Evolutionary conservation across 1,140 invertebrate species (phyloP).

Genomic region (Araneus ventricosus): DNA sequence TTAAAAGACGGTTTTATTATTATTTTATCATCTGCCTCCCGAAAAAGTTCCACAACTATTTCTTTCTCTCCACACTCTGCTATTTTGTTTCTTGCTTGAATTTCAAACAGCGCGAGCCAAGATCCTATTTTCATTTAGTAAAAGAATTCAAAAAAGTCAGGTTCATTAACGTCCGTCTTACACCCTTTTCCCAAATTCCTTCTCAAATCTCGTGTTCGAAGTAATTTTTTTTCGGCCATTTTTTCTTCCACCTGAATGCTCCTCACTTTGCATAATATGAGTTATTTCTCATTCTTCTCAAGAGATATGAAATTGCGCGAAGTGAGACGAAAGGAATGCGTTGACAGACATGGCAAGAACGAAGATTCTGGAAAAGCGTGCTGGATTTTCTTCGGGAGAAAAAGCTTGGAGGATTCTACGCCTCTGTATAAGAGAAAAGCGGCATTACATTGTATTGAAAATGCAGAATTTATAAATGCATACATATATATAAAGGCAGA

Average conservation of each 20-base stretch:
- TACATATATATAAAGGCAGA: too few species aligned
- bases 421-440: not conserved
- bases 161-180: slow-evolving; percentile 9
- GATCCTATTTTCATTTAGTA: slow-evolving; percentile 71
- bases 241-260: slow-evolving; percentile 45
- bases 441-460: slow-evolving; percentile 7
- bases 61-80: slow-evolving; percentile 1
- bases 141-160: slow-evolving; percentile 63
- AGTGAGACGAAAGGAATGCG: slow-evolving; percentile 15
- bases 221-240: not conserved
- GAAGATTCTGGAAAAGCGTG: slow-evolving; percentile 17
- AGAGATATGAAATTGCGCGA: slow-evolving; percentile 23
- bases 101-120: slow-evolving; percentile 63
- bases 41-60: not conserved
- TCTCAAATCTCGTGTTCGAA: slow-evolving; percentile 23
- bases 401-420: not conserved
- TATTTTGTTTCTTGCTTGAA: slow-evolving; percentile 63
- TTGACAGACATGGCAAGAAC: slow-evolving; percentile 23
- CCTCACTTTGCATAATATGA: slow-evolving; percentile 72
- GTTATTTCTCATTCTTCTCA: slow-evolving; percentile 45
- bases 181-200: slow-evolving; percentile 24
- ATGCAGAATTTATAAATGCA: not conserved
- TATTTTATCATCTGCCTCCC: not conserved
- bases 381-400: not conserved
- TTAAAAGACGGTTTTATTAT: slow-evolving; percentile 51